Percentiles rank a stretch among this genome's conserved stretches.
Conservation (phyloP, 2,888 invertebrate genomes). For the Ganaspis brasiliensis region DNA sequence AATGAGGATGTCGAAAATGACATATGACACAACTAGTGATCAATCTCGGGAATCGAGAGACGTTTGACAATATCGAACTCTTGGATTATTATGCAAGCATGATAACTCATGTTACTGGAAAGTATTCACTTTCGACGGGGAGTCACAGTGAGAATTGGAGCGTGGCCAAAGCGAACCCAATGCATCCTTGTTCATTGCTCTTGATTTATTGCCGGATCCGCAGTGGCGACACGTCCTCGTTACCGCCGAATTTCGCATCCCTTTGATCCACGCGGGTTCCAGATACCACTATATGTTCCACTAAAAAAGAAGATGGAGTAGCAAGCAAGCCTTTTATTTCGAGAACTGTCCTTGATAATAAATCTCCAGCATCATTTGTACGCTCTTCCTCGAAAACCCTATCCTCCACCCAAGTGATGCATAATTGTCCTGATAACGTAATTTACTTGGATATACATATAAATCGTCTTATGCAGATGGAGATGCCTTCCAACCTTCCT, state of each 20-base stretch:
- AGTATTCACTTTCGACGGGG: slow-evolving; percentile 65
- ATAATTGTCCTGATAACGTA: slow-evolving; percentile 42
- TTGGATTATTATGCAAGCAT: slow-evolving; percentile 54
- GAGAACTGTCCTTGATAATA: slow-evolving; percentile 36
- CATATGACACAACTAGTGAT: slow-evolving; percentile 37
- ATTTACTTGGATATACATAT: slow-evolving; percentile 28
- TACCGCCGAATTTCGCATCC: slow-evolving; percentile 68
- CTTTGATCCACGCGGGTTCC: slow-evolving; percentile 59
- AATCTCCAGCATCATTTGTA: slow-evolving; percentile 40
- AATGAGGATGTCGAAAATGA: slow-evolving; percentile 3
- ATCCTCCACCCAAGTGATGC: background rate
- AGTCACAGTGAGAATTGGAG: slow-evolving; percentile 43
- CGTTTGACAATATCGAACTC: slow-evolving; percentile 54
- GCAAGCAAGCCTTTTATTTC: slow-evolving; percentile 33
- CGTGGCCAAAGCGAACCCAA: slow-evolving; percentile 49
- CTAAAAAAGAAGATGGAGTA: slow-evolving; percentile 40
- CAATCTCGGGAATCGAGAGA: slow-evolving; percentile 39
- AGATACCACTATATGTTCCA: slow-evolving; percentile 39
- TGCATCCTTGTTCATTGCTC: slow-evolving; percentile 47
- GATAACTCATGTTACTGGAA: slow-evolving; percentile 60
- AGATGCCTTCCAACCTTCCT: slow-evolving; percentile 16
- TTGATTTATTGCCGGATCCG: slow-evolving; percentile 65
- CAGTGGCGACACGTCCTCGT: slow-evolving; percentile 68
- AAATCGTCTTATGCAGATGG: slow-evolving; percentile 24
- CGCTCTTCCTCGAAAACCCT: slow-evolving; percentile 9